Evolutionary conservation across 1,140 invertebrate species (phyloP), one percentile per base, ranked within the genome.

Genomic region (Philotrypesis tridentata): DNA sequence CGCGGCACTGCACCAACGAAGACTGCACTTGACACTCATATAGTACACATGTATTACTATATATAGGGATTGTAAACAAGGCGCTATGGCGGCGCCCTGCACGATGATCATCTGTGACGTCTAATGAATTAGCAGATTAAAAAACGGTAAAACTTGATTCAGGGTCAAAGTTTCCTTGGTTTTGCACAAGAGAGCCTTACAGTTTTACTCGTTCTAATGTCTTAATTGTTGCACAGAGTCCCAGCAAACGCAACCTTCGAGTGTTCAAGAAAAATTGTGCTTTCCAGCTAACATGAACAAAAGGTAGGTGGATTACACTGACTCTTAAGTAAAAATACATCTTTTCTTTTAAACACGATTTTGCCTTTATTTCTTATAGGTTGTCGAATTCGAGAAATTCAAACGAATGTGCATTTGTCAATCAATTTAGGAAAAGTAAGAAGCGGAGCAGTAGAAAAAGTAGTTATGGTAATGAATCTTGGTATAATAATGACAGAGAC

Each of bases 21-120:
- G n/a, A n/a, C n/a, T n/a, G n/a, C n/a, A n/a, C n/a, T n/a, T n/a
- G 33, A 37, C 33, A 37, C 8, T 5, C 8, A 37, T 37, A 37
- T 37, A 37, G 3, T 37, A 37, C 12, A 60, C 14, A 25, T 4
- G 63, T 25, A 65, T 65, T 25, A 25, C 9, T 9, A 65, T 25
- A 65, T 60, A 31, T 17, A 4, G 40, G 33, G 12, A 68, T 75
- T 48, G 63, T 82, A 82, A 82, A 82, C 73, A 76, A 82, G 67
- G 33, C 60, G 33, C 71, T 71, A 82, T 82, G 80, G 80, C 80
- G 80, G 80, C 73, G 65, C 73, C 73, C n/a, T n/a, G n/a, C 73
- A 82, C 25, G 73, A 82, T 82, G 73, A 21, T 76, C 65, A 82
- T 77, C 40, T 55, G 65, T 82, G 80, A 82, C 80, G 80, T 82